Percentiles rank a stretch among this genome's conserved stretches.
These are phyloP conservation scores for Pangasius larnaudii DNA, from an alignment of 2,797 vertebrate genomes.

Conservation along the genomic window DNA sequence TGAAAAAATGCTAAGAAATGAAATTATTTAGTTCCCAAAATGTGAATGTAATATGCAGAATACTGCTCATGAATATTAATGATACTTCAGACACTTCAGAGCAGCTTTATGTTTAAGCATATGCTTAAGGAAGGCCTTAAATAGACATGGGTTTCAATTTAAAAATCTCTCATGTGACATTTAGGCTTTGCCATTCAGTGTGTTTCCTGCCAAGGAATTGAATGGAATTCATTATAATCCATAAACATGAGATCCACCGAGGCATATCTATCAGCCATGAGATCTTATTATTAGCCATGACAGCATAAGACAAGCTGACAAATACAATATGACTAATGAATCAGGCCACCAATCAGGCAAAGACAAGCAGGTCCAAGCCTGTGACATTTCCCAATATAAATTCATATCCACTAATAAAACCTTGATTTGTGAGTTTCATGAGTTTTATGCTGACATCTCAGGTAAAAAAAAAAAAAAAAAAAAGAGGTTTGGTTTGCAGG, in stretches of 20 bases:
- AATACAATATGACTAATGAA: slow-evolving; percentile 55
- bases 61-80: background rate
- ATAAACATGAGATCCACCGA: slow-evolving; percentile 40
- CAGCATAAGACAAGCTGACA: slow-evolving; percentile 42
- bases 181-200: slow-evolving; percentile 10
- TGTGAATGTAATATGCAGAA: background rate
- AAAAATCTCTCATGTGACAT: slow-evolving; percentile 42
- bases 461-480: background rate
- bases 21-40: background rate
- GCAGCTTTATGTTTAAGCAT: background rate
- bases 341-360: slow-evolving; percentile 42
- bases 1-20: background rate
- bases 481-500: background rate
- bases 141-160: slow-evolving; percentile 7
- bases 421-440: background rate
- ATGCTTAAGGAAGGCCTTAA: background rate
- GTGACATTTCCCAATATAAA: slow-evolving; percentile 39
- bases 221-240: slow-evolving; percentile 47
- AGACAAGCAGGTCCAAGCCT: slow-evolving; percentile 45
- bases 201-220: slow-evolving; percentile 22
- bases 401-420: slow-evolving; percentile 19
- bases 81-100: slow-evolving; percentile 1
- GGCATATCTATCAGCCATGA: slow-evolving; percentile 48
- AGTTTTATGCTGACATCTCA: background rate
- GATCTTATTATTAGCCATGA: slow-evolving; percentile 56